These are phyloP conservation scores for Typhlichthys subterraneus DNA, from an alignment of 2,797 vertebrate species.

Conservation along the genomic window DNA sequence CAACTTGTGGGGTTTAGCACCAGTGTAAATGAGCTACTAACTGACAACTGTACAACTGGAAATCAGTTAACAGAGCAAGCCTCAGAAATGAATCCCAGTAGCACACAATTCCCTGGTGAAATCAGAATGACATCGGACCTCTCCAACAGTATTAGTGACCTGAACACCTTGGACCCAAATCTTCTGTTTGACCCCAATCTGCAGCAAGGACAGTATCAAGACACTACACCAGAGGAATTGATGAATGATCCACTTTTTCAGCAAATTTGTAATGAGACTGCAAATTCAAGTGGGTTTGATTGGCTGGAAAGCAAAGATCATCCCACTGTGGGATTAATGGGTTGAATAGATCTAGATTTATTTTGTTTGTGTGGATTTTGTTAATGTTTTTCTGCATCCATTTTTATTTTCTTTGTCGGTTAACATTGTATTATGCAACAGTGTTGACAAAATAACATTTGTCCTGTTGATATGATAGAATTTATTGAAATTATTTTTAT, in stretches of 20 bases:
- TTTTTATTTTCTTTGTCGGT: conserved; percentile 54
- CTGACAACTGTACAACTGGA: conserved; percentile 81
- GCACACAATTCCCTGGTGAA: conserved; percentile 87
- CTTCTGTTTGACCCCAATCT: conserved; percentile 95
- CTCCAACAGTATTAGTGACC: conserved; percentile 93
- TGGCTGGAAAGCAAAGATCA: conserved; percentile 99
- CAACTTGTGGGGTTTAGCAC: conserved; percentile 87
- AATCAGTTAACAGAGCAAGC: conserved; percentile 86
- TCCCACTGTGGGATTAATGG: conserved; percentile 91
- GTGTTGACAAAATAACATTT: conserved; percentile 82
- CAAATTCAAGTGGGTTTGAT: conserved; percentile 90
- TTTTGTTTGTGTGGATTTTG: conserved; percentile 64
- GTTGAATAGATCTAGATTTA: conserved; percentile 54
- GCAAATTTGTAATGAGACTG: conserved; percentile 91
- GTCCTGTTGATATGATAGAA: conserved; percentile 91
- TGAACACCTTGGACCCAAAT: conserved; percentile 93
- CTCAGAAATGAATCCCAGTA: conserved; percentile 80
- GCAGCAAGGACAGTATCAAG: conserved; percentile 92
- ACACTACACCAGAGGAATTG: conserved; percentile 88
- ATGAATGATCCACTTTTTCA: conserved; percentile 96
- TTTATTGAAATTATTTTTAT: conserved; percentile 83
- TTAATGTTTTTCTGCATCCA: conserved; percentile 52
- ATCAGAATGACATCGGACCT: conserved; percentile 94
- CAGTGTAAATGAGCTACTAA: conserved; percentile 89
- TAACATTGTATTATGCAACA: conserved; percentile 82